Base-by-base conservation (phyloP, 2,797 vertebrate genomes). In the Paguma larvata region DNA sequence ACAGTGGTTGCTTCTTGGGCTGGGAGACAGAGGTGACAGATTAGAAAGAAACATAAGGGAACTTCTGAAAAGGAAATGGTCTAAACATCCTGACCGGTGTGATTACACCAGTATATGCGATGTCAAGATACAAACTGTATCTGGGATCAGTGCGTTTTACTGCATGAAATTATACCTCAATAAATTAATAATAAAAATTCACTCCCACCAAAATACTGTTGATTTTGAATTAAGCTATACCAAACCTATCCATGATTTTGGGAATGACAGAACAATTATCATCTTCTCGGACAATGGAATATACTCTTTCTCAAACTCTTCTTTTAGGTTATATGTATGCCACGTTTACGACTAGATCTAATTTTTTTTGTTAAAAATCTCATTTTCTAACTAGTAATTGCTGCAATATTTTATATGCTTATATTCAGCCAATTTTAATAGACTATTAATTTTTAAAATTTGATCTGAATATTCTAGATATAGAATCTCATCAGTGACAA, bases 331-430 rank as follows among this genome's bases (percentile, higher is more conserved):
- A 38, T 18, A 93, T 18, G 2, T 63, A 89, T 59, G n/a, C 70
- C 38, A 79, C 41, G 77, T 56, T 89, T 59, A 88, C 79, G 41
- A 92, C 18, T 62, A 92, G 53, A 94, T 12, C 44, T 88, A 73
- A 59, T 63, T 84, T 84, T 78, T 82, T 27, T n/a, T 65, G 23
- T 82, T 89, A 91, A 93, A 95, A 93, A 92, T 77, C 44, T 56
- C 59, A 77, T 63, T 94, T 92, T 85, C 67, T 92, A 92, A 92
- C 72, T 75, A 70, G 34, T 65, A 96, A 89, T 44, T 96, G 59
- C 75, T 88, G 1, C 78, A 63, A 62, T 89, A 92, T 65, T 94
- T 89, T 82, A 92, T 51, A 78, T 62, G 67, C 67, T 80, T 92
- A 82, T 68, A 87, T 85, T 56, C 38, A 44, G n/a, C 38, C 27